phyloP scores from a whole-genome alignment of 2,113 vertebrate genomes.

The Fulica atra region DNA sequence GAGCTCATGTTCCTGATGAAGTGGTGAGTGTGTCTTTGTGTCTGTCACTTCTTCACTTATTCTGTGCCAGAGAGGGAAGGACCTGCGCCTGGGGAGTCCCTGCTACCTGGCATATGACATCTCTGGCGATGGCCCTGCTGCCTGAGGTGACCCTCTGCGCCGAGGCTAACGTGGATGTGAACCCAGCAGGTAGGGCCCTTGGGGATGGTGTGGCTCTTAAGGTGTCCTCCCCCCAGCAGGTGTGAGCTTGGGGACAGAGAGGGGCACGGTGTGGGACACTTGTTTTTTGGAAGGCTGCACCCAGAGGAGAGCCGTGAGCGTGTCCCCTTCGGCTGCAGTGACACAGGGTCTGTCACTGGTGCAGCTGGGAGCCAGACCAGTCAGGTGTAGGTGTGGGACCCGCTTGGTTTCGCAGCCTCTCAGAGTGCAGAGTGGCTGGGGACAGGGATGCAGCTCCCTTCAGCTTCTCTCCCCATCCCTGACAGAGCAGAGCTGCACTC shows the following conservation, averaged over 20 bases:
- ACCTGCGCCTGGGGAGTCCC: slow-evolving; percentile 59
- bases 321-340: neutral
- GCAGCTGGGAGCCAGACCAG: neutral
- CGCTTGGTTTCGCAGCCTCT: neutral
- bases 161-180: slow-evolving; percentile 57
- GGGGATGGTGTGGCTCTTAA: slow-evolving; percentile 32
- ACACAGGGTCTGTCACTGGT: neutral
- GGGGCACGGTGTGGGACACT: neutral
- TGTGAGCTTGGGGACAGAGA: neutral
- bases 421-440: neutral
- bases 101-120: slow-evolving; percentile 62
- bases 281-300: neutral
- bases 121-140: slow-evolving; percentile 61
- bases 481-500: neutral
- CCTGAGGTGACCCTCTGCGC: slow-evolving; percentile 61
- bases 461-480: neutral
- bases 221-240: slow-evolving; percentile 21
- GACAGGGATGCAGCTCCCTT: neutral
- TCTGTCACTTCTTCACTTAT: slow-evolving; percentile 22
- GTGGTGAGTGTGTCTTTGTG: slow-evolving; percentile 82
- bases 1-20: slow-evolving; percentile 99
- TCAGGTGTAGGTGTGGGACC: neutral
- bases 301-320: neutral
- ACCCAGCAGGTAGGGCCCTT: slow-evolving; percentile 60
- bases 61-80: slow-evolving; percentile 70